Evolutionary conservation across 1,140 invertebrate species (phyloP).

Genomic region (Heliothis subflexa): DNA sequence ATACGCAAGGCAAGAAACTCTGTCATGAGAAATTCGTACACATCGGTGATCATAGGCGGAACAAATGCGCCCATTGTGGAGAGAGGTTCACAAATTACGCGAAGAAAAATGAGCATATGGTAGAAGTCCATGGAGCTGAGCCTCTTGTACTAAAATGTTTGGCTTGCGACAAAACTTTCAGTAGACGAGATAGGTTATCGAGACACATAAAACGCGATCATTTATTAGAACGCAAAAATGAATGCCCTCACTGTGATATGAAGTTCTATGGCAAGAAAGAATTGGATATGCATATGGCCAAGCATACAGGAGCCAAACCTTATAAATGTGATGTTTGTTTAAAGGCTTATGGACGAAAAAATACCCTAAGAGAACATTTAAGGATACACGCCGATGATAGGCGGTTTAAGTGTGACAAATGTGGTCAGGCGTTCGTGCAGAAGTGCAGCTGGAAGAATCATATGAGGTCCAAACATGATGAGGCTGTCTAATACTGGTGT

Average conservation of each 20-base stretch:
- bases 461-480: slow-evolving; percentile 54
- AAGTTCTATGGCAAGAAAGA: slow-evolving; percentile 59
- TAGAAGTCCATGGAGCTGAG: slow-evolving; percentile 54
- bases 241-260: slow-evolving; percentile 74
- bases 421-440: slow-evolving; percentile 81
- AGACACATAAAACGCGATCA: slow-evolving; percentile 68
- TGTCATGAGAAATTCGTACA: slow-evolving; percentile 59
- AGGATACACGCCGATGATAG: slow-evolving; percentile 87
- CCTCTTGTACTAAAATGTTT: slow-evolving; percentile 40
- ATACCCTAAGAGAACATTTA: slow-evolving; percentile 89
- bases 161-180: slow-evolving; percentile 43
- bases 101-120: slow-evolving; percentile 58
- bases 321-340: slow-evolving; percentile 86
- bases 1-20: slow-evolving; percentile 53
- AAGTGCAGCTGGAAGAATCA: slow-evolving; percentile 72
- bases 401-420: slow-evolving; percentile 80
- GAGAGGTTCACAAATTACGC: slow-evolving; percentile 59
- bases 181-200: slow-evolving; percentile 57
- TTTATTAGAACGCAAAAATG: slow-evolving; percentile 60
- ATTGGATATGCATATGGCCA: slow-evolving; percentile 87
- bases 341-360: slow-evolving; percentile 88
- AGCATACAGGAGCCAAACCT: slow-evolving; percentile 87
- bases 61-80: slow-evolving; percentile 59
- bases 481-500: neutral
- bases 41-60: slow-evolving; percentile 43